Conservation (phyloP, 2,113 vertebrate genomes). For the Caranx melampygus region DNA sequence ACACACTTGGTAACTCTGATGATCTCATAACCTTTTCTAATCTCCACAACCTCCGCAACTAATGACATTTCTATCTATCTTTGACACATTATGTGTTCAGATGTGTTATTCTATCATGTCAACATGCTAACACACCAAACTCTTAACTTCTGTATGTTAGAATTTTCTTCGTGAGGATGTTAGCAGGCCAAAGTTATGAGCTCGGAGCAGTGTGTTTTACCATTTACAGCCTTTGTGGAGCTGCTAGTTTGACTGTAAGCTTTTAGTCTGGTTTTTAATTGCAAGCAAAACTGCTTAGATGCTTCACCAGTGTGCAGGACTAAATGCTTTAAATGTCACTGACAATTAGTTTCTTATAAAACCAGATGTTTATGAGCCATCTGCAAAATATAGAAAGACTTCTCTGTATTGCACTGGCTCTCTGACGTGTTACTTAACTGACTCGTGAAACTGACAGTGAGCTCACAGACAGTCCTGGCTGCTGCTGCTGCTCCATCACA, state of each 20-base stretch:
- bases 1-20: background rate
- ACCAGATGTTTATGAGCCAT: background rate
- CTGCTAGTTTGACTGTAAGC: background rate
- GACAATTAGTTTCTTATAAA: background rate
- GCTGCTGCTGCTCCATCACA: slow-evolving; percentile 23
- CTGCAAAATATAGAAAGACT: background rate
- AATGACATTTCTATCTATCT: no score
- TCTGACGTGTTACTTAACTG: background rate
- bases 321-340: background rate
- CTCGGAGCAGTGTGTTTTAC: background rate
- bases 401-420: background rate
- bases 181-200: background rate
- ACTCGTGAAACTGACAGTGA: background rate
- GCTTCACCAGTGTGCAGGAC: background rate
- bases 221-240: background rate
- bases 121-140: no score
- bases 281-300: background rate
- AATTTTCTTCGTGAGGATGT: background rate
- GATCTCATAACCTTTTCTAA: background rate
- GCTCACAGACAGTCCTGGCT: slow-evolving; percentile 10
- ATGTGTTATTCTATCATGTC: no score
- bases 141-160: no score
- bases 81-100: background rate
- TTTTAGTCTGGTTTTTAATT: background rate
- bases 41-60: no score